Base-by-base conservation (phyloP, 2,888 invertebrate species). In the Hirtodrosophila confusa region DNA sequence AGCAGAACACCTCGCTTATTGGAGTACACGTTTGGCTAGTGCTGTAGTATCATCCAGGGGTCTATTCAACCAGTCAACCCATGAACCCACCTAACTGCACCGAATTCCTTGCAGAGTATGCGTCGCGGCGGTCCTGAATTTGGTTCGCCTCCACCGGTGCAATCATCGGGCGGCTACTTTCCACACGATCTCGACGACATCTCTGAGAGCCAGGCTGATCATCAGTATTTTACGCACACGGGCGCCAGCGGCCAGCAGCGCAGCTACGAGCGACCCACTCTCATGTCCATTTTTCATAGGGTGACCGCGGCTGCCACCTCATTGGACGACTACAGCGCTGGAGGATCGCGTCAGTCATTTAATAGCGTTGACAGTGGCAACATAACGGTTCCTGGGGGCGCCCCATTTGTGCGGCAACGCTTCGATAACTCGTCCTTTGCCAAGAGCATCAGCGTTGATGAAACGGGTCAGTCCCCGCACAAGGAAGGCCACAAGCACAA, bases 111-210 rank as follows among this genome's bases (percentile, higher is more conserved):
- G 39, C 76, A 91, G 91, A 89, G 89, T 66, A 76, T 89, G 70
- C 91, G 92, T 11, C 88, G 89, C 7, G 79, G 83, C 3, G 87
- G 83, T 11, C 80, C 87, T 5, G 91, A 90, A 10, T 88, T 79
- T 53, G 88, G 87, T 29, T 90, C 90, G 35, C 91, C 91, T 24
- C 91, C 90, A 12, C 86, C 89, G 3, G 47, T 80, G 1, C 75
- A 75, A 12, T 84, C 89, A 10, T 66, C 68, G 36, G 80, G 79
- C 43, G 91, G 91, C 2, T 91, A 77, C 68, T 92, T 91, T 78
- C 91, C 91, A 17, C 91, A 92, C 60, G 92, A 92, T 88, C 89
- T 92, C 69, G 91, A 92, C 68, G 91, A 92, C 61, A 92, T 92
- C 33, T 90, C 89, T 67, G 92, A 92, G 68, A 85, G 88, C 57